phyloP scores from a whole-genome alignment of 2,113 vertebrate species.

The Dicentrarchus labrax region DNA sequence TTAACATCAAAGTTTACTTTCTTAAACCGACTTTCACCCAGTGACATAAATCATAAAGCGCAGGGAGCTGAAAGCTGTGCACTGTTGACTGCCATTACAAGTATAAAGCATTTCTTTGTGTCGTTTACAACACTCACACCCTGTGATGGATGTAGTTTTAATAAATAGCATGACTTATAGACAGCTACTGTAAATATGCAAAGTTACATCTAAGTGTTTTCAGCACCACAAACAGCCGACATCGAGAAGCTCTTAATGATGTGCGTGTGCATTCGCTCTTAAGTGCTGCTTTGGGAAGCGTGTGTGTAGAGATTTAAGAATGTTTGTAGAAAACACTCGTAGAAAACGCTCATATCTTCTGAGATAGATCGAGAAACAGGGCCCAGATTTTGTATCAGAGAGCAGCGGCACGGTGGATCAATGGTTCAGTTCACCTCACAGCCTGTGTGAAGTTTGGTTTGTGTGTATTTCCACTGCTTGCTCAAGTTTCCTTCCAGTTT shows the following conservation, averaged over 20 bases:
- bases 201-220: neutral
- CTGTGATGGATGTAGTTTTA: neutral
- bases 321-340: neutral
- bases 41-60: neutral
- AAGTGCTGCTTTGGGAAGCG: neutral
- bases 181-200: neutral
- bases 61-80: neutral
- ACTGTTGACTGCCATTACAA: neutral
- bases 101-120: neutral
- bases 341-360: neutral
- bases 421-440: constrained; percentile 38
- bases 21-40: neutral
- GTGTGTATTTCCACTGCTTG: constrained; percentile 26
- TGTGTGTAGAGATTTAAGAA: neutral
- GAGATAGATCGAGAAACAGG: neutral
- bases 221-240: neutral
- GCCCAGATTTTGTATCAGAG: neutral
- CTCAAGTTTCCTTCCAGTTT: constrained; percentile 14
- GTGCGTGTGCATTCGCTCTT: neutral
- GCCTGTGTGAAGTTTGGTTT: constrained; percentile 17
- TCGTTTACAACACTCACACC: neutral
- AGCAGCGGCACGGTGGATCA: neutral
- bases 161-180: neutral
- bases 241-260: neutral
- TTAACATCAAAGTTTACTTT: constrained; percentile 3